Conservation (phyloP, 2,888 invertebrate genomes). For the Buathra laborator region DNA sequence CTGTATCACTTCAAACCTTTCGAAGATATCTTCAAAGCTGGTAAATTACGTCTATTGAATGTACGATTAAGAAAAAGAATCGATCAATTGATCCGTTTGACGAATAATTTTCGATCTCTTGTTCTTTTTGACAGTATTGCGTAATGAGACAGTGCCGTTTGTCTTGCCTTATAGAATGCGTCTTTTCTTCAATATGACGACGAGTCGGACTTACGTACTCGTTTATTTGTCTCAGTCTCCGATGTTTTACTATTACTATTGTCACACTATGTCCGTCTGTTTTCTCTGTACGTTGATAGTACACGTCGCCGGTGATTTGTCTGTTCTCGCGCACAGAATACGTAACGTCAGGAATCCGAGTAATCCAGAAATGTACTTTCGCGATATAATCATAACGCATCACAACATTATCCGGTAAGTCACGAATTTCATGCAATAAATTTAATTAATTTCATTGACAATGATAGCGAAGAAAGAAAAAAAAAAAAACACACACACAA, state of each 20-base stretch:
- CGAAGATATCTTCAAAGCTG: conserved; percentile 34
- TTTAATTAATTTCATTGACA: neutral
- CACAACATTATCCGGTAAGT: conserved; percentile 63
- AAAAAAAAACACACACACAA: neutral
- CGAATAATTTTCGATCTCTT: too few relatives aligned
- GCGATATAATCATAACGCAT: conserved; percentile 50
- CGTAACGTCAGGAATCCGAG: conserved; percentile 41
- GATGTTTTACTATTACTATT: conserved; percentile 59
- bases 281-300: conserved; percentile 58
- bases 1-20: conserved; percentile 37
- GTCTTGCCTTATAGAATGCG: conserved; percentile 63
- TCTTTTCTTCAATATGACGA: conserved; percentile 58
- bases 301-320: conserved; percentile 61
- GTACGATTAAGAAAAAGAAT: neutral
- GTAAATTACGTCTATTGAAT: neutral
- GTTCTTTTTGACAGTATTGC: conserved; percentile 37
- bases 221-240: conserved; percentile 60
- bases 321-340: conserved; percentile 61
- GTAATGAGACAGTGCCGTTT: conserved; percentile 52
- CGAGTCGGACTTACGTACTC: conserved; percentile 45
- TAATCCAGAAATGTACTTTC: conserved; percentile 27
- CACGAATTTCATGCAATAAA: neutral
- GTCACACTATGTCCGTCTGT: conserved; percentile 56
- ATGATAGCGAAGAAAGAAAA: neutral
- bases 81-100: neutral